A percentile compares a stretch with the other conserved stretches of the same genome.
These are phyloP conservation scores for Hydrozoanthus gracilis DNA, from an alignment of 92 coral and sea anemone genomes.

Conservation along the genomic window DNA sequence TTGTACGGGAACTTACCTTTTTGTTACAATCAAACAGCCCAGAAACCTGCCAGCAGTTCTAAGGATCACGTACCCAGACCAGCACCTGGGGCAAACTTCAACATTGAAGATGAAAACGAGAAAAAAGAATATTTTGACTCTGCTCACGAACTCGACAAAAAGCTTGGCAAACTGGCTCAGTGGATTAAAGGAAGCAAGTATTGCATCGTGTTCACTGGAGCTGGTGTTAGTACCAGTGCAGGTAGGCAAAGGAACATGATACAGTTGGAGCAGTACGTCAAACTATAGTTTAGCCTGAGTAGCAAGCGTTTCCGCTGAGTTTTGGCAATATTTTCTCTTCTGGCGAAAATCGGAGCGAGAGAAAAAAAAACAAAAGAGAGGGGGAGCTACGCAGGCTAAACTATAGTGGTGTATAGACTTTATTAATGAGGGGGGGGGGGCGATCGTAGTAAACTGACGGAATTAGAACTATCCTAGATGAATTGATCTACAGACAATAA, in stretches of 20 bases:
- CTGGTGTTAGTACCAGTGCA: slow-evolving; percentile 76
- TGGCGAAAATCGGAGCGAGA: no score
- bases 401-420: no score
- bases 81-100: slow-evolving; percentile 46
- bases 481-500: no score
- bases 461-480: no score
- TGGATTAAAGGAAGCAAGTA: slow-evolving; percentile 76
- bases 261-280: background rate
- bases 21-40: background rate
- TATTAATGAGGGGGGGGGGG: no score
- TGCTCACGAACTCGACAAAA: slow-evolving; percentile 54
- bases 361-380: no score
- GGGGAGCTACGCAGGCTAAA: no score
- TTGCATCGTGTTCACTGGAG: slow-evolving; percentile 77
- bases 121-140: slow-evolving; percentile 72
- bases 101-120: slow-evolving; percentile 66
- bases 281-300: no score
- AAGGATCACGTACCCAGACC: slow-evolving; percentile 7
- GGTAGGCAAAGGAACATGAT: background rate
- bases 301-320: no score
- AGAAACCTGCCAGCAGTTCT: background rate
- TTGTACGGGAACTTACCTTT: background rate
- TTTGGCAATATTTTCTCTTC: no score
- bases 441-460: no score
- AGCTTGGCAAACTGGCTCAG: slow-evolving; percentile 59